A percentile compares a stretch with the other conserved stretches of the same genome.
Conservation (phyloP, 2,888 invertebrate species). For the Meta bourneti region DNA sequence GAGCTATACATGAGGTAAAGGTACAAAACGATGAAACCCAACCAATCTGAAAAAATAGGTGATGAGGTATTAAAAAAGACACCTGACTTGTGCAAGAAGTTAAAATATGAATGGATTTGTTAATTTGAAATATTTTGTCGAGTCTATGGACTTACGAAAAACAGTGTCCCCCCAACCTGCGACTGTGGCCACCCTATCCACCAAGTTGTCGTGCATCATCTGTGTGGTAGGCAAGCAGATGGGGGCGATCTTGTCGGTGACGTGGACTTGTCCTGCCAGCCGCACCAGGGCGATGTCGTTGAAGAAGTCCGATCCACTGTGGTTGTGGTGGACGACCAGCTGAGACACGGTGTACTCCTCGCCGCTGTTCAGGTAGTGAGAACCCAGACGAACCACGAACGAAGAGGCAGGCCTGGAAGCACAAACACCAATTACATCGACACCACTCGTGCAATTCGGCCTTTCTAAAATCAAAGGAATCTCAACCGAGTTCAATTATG, state of each 20-base stretch:
- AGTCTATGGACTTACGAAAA: slow-evolving; percentile 64
- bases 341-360: slow-evolving; percentile 64
- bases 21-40: too few species aligned
- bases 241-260: slow-evolving; percentile 62
- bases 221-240: slow-evolving; percentile 53
- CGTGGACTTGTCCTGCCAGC: slow-evolving; percentile 51
- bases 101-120: too few species aligned
- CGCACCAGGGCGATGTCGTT: slow-evolving; percentile 69
- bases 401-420: slow-evolving; percentile 61
- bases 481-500: too few species aligned
- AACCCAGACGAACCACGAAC: slow-evolving; percentile 65
- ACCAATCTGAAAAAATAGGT: too few species aligned
- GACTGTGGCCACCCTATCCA: slow-evolving; percentile 50
- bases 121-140: too few species aligned
- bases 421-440: neutral
- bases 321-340: slow-evolving; percentile 53
- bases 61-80: too few species aligned
- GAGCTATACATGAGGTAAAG: too few species aligned
- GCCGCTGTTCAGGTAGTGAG: slow-evolving; percentile 46
- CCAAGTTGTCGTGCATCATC: slow-evolving; percentile 15
- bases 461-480: too few species aligned
- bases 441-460: neutral
- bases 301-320: slow-evolving; percentile 57
- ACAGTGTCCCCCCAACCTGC: slow-evolving; percentile 71
- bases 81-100: too few species aligned